Conservation (phyloP, 1,140 invertebrate species). For the honey bee (Apis mellifera) region DNA sequence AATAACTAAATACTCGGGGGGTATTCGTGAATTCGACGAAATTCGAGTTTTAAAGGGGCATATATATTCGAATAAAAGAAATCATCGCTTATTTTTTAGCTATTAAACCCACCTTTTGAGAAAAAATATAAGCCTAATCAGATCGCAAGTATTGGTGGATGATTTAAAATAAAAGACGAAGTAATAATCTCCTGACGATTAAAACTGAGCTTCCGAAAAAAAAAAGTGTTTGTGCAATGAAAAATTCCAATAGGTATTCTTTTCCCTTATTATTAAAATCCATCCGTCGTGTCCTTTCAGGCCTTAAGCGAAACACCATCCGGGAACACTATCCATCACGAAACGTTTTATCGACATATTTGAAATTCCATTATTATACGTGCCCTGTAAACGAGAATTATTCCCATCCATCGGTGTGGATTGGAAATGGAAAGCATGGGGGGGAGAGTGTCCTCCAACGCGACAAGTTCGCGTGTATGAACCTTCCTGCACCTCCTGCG, state of each 20-base stretch:
- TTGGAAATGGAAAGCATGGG: constrained; percentile 48
- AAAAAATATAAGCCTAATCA: too few relatives aligned
- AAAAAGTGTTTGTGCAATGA: too few relatives aligned
- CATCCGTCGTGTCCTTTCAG: background rate
- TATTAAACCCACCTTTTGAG: too few relatives aligned
- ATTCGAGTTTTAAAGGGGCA: too few relatives aligned
- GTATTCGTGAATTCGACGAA: background rate
- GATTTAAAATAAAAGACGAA: too few relatives aligned
- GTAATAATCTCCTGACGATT: too few relatives aligned
- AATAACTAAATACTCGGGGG: background rate
- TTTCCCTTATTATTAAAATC: background rate
- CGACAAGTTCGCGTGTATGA: constrained; percentile 20
- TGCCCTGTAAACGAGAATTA: constrained; percentile 1
- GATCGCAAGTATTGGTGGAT: too few relatives aligned
- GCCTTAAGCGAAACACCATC: background rate
- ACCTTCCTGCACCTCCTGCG: background rate
- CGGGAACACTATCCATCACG: constrained; percentile 26
- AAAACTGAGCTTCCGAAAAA: too few relatives aligned
- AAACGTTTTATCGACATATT: constrained; percentile 57
- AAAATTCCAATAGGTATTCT: too few relatives aligned
- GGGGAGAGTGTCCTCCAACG: constrained; percentile 26
- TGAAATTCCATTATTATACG: constrained; percentile 66
- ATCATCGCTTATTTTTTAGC: too few relatives aligned
- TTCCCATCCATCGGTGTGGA: constrained; percentile 13
- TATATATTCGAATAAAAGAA: too few relatives aligned